Base-by-base conservation (phyloP, 2,797 vertebrate species). In the Hemibagrus guttatus region DNA sequence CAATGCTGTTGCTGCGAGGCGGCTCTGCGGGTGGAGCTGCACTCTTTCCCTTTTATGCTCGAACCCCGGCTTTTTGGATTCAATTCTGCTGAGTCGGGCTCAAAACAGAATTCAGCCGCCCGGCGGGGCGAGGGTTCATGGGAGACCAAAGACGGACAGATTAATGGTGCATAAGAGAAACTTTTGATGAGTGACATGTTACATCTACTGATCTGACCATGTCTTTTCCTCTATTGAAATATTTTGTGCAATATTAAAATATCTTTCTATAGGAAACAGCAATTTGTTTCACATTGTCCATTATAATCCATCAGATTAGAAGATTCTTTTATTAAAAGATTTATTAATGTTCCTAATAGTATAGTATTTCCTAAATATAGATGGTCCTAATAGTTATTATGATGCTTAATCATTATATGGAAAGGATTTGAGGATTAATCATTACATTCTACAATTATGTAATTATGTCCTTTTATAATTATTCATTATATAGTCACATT, bases 1-100 rank as follows among this genome's bases (percentile, higher is more conserved):
- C 95, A 94, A 94, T 92, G 90, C 91, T 92, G 89, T 89, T 61
- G 82, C 85, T 88, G 91, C 86, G 89, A 91, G 90, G 81, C 85
- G 42, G 84, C 81, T 56, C 72, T 66, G 86, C 88, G 75, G 87
- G 83, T 88, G 83, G 84, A 81, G 89, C 84, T 90, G 88, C 89
- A 89, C 89, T 86, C 90, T 88, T 88, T 85, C 86, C 86, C 80
- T 81, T 69, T 42, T 49, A 49, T 79, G 83, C 85, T 52, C 84
- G 92, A 87, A 46, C 58, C 2, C 35, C 78, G 49, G 82, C 26
- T 83, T n/a, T 88, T 59, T 23, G 91, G 89, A 90, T 91, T 90
- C 89, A 63, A 76, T 92, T 93, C 87, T 88, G 93, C 92, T 90
- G 93, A 93, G 91, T 92, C 91, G 87, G 90, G 75, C 61, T 56